A percentile compares a stretch with the other conserved stretches of the same genome.
Evolutionary conservation across 2,797 vertebrate genomes (phyloP).

Genomic region (Poecilia gillii): DNA sequence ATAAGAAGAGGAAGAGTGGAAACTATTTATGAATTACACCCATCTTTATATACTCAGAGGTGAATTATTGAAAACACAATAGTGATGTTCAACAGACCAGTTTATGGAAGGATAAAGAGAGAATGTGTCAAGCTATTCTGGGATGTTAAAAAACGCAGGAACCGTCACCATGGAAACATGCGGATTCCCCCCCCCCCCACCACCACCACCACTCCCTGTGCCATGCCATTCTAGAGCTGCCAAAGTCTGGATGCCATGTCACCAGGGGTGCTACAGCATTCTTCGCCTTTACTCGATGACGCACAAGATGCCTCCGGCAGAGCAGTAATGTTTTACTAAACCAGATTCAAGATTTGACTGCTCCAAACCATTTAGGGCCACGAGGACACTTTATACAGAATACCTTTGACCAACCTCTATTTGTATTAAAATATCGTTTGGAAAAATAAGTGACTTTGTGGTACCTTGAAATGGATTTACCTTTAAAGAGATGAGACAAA

Average conservation of each 20-base stretch:
- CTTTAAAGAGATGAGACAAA: background rate
- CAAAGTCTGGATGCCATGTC: slow-evolving; percentile 57
- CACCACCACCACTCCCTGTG: slow-evolving; percentile 57
- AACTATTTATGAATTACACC: slow-evolving; percentile 23
- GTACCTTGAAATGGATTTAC: background rate
- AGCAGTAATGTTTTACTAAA: slow-evolving; percentile 43
- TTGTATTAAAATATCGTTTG: background rate
- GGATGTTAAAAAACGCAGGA: slow-evolving; percentile 64
- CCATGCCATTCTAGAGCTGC: slow-evolving; percentile 62
- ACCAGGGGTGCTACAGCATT: slow-evolving; percentile 53
- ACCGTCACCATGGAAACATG: slow-evolving; percentile 71
- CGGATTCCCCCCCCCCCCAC: slow-evolving; percentile 42
- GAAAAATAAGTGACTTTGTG: background rate
- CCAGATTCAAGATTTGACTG: slow-evolving; percentile 20
- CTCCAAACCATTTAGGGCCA: background rate
- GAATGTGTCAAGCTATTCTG: slow-evolving; percentile 74
- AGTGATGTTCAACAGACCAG: slow-evolving; percentile 11
- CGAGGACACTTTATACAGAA: background rate
- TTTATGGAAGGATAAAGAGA: slow-evolving; percentile 44
- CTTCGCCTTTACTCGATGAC: slow-evolving; percentile 39
- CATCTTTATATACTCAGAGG: background rate
- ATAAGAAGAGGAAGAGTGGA: background rate
- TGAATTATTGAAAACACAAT: slow-evolving; percentile 33
- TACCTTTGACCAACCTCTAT: background rate
- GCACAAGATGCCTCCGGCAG: slow-evolving; percentile 36